Evolutionary conservation across 2,888 invertebrate genomes (phyloP).

Genomic region (Acrobasis consociella): DNA sequence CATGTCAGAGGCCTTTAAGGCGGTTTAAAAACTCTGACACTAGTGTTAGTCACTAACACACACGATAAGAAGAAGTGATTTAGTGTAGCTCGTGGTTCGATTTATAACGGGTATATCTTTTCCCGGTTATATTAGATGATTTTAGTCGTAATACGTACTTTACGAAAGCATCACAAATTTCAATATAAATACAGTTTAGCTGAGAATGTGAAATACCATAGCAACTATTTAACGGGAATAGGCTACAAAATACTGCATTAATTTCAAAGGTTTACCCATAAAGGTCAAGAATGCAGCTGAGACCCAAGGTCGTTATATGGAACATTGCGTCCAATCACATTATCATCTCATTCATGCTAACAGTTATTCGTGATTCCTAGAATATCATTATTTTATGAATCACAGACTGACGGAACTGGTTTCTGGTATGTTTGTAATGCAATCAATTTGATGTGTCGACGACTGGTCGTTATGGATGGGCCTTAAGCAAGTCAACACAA

Average conservation of each 20-base stretch:
- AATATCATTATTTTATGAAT: conserved; percentile 2
- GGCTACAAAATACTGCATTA: not conserved
- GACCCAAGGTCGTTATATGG: conserved; percentile 4
- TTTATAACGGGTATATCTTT: too few species aligned
- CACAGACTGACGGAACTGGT: not conserved
- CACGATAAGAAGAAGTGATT: too few species aligned
- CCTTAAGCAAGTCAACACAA: not conserved
- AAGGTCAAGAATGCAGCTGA: conserved; percentile 7
- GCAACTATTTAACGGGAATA: too few species aligned
- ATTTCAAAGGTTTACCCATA: not conserved
- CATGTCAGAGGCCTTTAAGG: too few species aligned
- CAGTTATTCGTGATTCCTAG: conserved; percentile 12
- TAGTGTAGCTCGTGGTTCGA: too few species aligned
- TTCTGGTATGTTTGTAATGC: not conserved
- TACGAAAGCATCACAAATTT: too few species aligned
- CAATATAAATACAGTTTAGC: too few species aligned
- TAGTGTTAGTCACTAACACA: too few species aligned
- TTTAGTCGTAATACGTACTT: too few species aligned
- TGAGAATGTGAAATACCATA: too few species aligned
- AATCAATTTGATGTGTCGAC: not conserved
- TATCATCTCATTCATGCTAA: conserved; percentile 7
- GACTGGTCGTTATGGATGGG: not conserved
- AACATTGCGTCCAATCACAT: conserved; percentile 3
- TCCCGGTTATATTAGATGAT: too few species aligned
- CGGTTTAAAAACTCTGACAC: too few species aligned